Conservation (phyloP, 2,797 vertebrate species). For the Anisognathus igniventris region DNA sequence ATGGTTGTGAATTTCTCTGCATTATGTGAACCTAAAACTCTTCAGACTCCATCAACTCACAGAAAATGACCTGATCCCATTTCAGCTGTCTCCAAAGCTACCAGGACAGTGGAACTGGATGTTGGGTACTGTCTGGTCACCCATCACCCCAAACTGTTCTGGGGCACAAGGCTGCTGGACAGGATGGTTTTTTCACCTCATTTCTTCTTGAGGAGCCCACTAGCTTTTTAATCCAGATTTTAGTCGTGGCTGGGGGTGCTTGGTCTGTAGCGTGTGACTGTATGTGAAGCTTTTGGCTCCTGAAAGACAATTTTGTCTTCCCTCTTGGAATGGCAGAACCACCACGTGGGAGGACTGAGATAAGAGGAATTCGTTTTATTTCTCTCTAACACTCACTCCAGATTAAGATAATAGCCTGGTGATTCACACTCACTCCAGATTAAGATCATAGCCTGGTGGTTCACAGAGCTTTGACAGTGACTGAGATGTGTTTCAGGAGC, state of each 20-base stretch:
- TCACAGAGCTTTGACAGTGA: background rate
- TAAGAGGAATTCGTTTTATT: background rate
- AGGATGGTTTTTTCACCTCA: background rate
- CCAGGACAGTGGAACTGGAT: background rate
- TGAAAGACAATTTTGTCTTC: background rate
- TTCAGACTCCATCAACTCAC: background rate
- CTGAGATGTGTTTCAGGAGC: background rate
- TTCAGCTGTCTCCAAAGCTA: background rate
- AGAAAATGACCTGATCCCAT: background rate
- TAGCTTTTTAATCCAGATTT: background rate
- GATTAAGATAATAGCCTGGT: background rate
- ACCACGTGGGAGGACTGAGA: background rate
- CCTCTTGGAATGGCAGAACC: background rate
- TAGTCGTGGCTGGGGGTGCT: background rate
- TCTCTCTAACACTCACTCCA: background rate
- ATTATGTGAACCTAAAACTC: background rate
- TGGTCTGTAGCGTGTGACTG: background rate
- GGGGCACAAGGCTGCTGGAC: background rate
- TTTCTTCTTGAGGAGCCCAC: background rate
- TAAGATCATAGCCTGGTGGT: background rate
- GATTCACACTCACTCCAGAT: background rate
- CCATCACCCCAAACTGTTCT: accelerated
- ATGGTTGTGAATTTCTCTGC: background rate
- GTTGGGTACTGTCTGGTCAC: background rate
- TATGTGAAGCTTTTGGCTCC: background rate